These are phyloP conservation scores for Capricornis sumatraensis DNA, from an alignment of 2,113 vertebrate species.

Conservation along the genomic window DNA sequence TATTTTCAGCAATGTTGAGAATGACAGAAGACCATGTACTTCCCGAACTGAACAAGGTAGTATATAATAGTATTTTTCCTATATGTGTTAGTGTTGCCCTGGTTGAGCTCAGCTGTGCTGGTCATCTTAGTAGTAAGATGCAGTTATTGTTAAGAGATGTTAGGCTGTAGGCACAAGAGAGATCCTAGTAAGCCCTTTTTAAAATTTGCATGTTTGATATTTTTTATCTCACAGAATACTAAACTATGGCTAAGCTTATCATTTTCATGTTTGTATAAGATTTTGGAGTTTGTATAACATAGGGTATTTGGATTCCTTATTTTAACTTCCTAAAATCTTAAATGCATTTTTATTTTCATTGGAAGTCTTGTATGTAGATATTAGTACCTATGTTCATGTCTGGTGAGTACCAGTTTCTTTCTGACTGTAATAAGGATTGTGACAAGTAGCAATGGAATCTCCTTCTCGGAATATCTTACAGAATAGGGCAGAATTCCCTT, in stretches of 20 bases:
- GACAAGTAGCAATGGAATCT: not conserved
- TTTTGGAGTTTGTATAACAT: not conserved
- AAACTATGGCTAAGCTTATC: not conserved
- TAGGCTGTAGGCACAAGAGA: not conserved
- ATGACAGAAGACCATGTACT: constrained; percentile 99
- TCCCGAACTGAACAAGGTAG: constrained; percentile 96
- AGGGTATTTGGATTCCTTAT: not conserved
- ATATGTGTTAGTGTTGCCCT: not conserved
- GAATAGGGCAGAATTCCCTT: not conserved
- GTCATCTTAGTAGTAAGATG: not conserved
- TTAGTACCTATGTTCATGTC: not conserved
- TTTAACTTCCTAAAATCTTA: not conserved
- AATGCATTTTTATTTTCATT: not conserved
- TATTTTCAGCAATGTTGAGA: constrained; percentile 91
- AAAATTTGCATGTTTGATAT: not conserved
- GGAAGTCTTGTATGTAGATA: not conserved
- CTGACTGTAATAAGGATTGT: not conserved
- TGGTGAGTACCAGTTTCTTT: not conserved
- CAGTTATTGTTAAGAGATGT: not conserved
- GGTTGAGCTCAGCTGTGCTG: not conserved
- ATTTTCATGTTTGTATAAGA: not conserved
- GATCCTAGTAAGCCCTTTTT: not conserved
- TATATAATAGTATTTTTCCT: constrained; percentile 64
- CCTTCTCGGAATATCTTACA: not conserved
- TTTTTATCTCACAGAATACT: not conserved